Evolutionary conservation across 1,140 invertebrate genomes (phyloP).

Genomic region (Caenorhabditis brenneri): DNA sequence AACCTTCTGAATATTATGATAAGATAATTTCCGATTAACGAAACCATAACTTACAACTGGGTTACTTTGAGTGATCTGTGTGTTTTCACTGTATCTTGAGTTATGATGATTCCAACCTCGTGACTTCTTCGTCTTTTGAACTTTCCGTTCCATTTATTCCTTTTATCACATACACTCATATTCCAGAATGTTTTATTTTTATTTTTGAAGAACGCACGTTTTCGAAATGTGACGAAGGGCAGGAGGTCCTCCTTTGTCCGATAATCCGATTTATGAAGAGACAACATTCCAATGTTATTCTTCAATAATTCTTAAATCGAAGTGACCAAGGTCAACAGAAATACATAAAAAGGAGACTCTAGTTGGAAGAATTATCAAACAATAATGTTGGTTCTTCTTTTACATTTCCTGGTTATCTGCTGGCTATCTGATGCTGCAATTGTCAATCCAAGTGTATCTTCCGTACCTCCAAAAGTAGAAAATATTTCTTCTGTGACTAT

Average conservation of each 20-base stretch:
- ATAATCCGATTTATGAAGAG: conserved; percentile 15
- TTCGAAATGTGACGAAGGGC: neutral
- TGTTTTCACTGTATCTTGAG: neutral
- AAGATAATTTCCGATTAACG: no score
- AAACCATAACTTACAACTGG: no score
- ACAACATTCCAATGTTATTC: neutral
- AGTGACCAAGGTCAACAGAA: conserved; percentile 4
- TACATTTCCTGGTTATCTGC: neutral
- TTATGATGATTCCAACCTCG: neutral
- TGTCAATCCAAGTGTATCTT: neutral
- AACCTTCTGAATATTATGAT: no score
- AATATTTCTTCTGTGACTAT: conserved; percentile 5
- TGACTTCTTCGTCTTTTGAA: neutral
- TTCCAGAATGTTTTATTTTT: neutral
- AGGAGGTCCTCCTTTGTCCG: neutral
- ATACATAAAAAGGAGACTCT: neutral
- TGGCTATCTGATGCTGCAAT: neutral
- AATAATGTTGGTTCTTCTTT: neutral
- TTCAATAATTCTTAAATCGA: neutral
- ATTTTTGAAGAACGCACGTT: conserved; percentile 30
- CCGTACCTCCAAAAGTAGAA: neutral
- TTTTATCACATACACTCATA: neutral
- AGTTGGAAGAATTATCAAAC: neutral
- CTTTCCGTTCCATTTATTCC: neutral
- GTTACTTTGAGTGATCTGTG: no score